A percentile compares a stretch with the other conserved stretches of the same genome.
Evolutionary conservation across 2,888 invertebrate genomes (phyloP).

Genomic region (Mimas tiliae): DNA sequence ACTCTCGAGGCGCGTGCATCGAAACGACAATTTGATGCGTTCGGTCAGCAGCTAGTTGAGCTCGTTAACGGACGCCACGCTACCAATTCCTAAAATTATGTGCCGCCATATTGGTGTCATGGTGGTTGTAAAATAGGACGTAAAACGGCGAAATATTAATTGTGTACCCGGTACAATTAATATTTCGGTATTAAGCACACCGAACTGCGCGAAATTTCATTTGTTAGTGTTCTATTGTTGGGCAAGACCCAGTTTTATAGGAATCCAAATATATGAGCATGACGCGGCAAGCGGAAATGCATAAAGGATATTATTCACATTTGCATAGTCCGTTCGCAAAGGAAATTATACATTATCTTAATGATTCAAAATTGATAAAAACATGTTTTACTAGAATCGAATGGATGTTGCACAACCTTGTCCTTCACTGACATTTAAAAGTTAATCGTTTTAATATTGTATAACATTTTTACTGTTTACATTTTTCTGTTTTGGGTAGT

Average conservation of each 20-base stretch:
- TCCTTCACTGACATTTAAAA: constrained; percentile 4
- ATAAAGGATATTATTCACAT: not conserved
- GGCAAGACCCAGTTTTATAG: not conserved
- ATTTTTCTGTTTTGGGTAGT: not conserved
- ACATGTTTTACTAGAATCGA: too few species aligned
- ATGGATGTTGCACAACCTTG: not conserved
- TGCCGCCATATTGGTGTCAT: constrained; percentile 70
- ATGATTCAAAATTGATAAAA: not conserved
- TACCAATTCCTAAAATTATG: constrained; percentile 78
- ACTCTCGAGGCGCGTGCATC: constrained; percentile 58
- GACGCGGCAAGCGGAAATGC: not conserved
- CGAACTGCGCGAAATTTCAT: constrained; percentile 4
- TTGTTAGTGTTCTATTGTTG: constrained; percentile 9
- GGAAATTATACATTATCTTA: not conserved
- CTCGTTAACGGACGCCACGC: constrained; percentile 73
- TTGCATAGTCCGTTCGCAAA: not conserved
- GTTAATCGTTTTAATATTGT: constrained; percentile 11
- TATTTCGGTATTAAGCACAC: constrained; percentile 25
- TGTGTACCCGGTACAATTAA: constrained; percentile 27
- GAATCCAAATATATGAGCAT: not conserved
- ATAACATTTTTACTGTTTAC: not conserved
- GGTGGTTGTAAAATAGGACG: constrained; percentile 58
- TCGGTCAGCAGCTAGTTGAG: constrained; percentile 76
- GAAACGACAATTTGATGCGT: constrained; percentile 67
- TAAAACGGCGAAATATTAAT: constrained; percentile 29